Conservation (phyloP, 1,140 invertebrate genomes). For the Macrosteles quadrilineatus region DNA sequence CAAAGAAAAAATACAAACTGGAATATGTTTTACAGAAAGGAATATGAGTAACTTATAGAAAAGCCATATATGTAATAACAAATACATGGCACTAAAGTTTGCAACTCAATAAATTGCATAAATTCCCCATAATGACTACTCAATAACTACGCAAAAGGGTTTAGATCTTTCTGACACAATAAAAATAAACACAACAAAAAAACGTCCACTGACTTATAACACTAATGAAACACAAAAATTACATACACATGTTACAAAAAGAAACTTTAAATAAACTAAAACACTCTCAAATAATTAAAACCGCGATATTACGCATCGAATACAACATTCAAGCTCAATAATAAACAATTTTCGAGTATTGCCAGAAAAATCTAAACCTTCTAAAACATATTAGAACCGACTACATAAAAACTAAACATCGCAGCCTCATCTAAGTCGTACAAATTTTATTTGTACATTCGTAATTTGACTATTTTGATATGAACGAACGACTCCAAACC, state of each 20-base stretch:
- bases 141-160: neutral
- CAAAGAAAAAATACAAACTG: neutral
- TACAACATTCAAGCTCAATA: neutral
- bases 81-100: conserved; percentile 7
- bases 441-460: conserved; percentile 2
- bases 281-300: neutral
- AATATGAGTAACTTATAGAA: neutral
- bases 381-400: neutral
- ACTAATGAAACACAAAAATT: neutral
- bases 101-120: neutral
- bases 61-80: neutral
- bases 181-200: conserved; percentile 5
- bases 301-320: neutral
- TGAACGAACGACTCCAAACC: neutral
- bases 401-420: conserved; percentile 3
- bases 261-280: neutral
- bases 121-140: neutral
- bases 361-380: conserved; percentile 12
- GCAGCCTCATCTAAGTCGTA: neutral
- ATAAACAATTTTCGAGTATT: neutral
- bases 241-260: neutral
- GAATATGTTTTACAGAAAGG: neutral
- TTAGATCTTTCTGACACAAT: conserved; percentile 15
- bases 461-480: conserved; percentile 18
- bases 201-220: neutral